These are phyloP conservation scores for Dryadula phaetusa DNA, from an alignment of 2,888 invertebrate genomes.

Conservation along the genomic window DNA sequence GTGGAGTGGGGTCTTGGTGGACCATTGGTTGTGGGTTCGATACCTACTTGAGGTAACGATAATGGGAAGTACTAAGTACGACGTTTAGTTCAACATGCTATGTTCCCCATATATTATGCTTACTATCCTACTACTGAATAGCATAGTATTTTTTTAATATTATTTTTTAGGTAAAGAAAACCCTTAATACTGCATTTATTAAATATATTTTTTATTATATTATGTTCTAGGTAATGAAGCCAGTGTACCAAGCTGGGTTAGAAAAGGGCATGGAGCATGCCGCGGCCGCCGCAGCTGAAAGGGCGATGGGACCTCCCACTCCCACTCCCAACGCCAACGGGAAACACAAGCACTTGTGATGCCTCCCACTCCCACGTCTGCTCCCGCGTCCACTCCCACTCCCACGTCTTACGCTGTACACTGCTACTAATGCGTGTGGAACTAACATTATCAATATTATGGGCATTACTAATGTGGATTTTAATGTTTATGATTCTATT, in stretches of 20 bases:
- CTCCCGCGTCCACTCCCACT: neutral
- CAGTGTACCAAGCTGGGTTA: constrained; percentile 90
- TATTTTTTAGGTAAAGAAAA: too few species aligned
- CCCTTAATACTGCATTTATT: too few species aligned
- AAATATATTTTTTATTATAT: neutral
- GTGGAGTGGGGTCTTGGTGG: too few species aligned
- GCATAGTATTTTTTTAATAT: too few species aligned
- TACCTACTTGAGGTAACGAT: too few species aligned
- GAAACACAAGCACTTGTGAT: constrained; percentile 87
- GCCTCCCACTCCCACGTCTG: constrained; percentile 48
- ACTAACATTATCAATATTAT: neutral
- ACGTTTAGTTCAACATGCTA: too few species aligned
- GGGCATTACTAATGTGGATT: constrained; percentile 2
- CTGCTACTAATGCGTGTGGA: neutral
- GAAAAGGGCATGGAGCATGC: constrained; percentile 93
- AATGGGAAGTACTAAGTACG: too few species aligned
- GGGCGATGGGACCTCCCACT: constrained; percentile 83
- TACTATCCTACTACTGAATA: too few species aligned
- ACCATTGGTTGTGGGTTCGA: too few species aligned
- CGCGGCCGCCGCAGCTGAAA: constrained; percentile 90
- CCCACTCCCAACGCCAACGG: constrained; percentile 83
- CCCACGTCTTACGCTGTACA: neutral
- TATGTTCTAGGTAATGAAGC: constrained; percentile 89
- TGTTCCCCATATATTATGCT: too few species aligned
- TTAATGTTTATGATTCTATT: neutral